Evolutionary conservation across 2,797 vertebrate genomes (phyloP).

Genomic region (Malurus splendens): DNA sequence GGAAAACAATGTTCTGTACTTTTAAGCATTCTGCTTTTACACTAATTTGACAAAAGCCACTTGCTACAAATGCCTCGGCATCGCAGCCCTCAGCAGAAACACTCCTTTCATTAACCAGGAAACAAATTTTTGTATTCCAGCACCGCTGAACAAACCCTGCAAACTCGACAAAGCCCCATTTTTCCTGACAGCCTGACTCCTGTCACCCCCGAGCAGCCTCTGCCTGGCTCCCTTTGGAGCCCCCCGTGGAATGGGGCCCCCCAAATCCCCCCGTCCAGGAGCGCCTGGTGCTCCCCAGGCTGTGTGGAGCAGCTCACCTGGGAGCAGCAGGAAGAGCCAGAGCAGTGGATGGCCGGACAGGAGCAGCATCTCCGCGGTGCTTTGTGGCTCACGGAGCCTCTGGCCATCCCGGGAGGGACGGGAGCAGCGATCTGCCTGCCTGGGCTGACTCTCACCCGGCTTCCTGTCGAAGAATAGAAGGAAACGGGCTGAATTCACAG

Average conservation of each 20-base stretch:
- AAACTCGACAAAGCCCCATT: accelerated
- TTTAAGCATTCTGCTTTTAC: not conserved
- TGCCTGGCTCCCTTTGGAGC: accelerated
- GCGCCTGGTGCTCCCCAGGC: accelerated
- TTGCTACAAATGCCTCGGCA: not conserved
- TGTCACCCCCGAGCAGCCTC: not conserved
- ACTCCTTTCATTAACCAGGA: not conserved
- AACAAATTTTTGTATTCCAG: not conserved
- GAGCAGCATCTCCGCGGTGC: slow-evolving; percentile 44
- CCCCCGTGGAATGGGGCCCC: accelerated
- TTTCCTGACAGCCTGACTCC: not conserved
- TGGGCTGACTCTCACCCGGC: slow-evolving; percentile 58
- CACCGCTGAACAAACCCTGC: accelerated
- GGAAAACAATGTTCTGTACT: not conserved
- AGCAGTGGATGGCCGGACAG: not conserved
- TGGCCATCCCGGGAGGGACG: slow-evolving; percentile 64
- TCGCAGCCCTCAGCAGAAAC: not conserved
- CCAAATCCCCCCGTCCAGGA: accelerated
- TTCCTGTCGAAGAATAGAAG: slow-evolving; percentile 82
- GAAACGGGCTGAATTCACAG: slow-evolving; percentile 71
- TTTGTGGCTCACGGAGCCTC: not conserved
- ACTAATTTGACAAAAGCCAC: not conserved
- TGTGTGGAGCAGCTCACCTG: slow-evolving; percentile 46
- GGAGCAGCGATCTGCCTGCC: slow-evolving; percentile 2
- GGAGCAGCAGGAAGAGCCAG: slow-evolving; percentile 49